Base-by-base conservation (phyloP, 2,797 vertebrate genomes). In the Eulemur mongoz region DNA sequence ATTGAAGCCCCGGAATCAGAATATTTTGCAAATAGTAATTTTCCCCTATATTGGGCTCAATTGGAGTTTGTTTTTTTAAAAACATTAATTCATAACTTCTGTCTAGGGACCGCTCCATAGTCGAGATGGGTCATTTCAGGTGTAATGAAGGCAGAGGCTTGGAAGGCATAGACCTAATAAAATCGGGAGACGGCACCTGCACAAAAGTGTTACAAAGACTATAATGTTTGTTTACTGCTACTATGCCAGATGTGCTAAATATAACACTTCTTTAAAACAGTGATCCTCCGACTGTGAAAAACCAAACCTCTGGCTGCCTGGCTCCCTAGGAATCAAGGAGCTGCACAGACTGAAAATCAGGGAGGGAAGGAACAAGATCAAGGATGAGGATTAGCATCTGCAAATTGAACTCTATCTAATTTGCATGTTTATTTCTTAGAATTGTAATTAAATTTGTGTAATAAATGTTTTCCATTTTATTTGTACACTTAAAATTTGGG, bases 371-470 rank as follows among this genome's bases (percentile, higher is more conserved):
- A 98, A 84, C 93, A 92, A 98, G 97, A 98, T 96, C 97, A 96
- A 96, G 96, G 91, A 82, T 73, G 97, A 89, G 96, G 97, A 98
- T 98, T 98, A 98, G 98, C 98, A 98, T 98, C 98, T 98, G 98
- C 97, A 98, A 98, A 98, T 97, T 98, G 98, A 98, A 97, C 97
- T 92, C 96, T 67, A 94, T 97, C 98, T 98, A 95, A 98, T 98
- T 98, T 98, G 98, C 98, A 98, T 98, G 98, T 98, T 98, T 98
- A 98, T 98, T 98, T 98, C 98, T 98, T 98, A 98, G 98, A 97
- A 98, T 98, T 98, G 98, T 94, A 97, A 98, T 98, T 98, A 98
- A 97, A 98, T 98, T 98, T 98, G 97, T 97, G 97, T 98, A 98
- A 98, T 97, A 98, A 98, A 98, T 96, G 65, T 96, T 96, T 97